Percentiles rank a stretch among this genome's conserved stretches.
These are phyloP conservation scores for Ommatoiulus sabulosus DNA, from an alignment of 2,888 invertebrate genomes.

Conservation along the genomic window DNA sequence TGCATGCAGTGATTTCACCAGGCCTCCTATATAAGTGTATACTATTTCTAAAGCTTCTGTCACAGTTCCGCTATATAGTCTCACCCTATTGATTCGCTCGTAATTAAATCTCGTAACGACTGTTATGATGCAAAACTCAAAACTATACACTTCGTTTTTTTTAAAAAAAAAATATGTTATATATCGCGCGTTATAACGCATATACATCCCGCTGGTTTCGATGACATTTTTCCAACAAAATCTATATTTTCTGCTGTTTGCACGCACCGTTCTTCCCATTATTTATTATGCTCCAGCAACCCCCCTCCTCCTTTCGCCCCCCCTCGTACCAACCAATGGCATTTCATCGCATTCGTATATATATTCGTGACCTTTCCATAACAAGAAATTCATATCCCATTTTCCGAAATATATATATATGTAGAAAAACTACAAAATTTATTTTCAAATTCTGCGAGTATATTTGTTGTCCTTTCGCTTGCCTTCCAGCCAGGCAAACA, in stretches of 20 bases:
- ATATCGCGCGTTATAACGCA: no score
- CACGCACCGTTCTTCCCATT: background rate
- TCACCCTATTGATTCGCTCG: no score
- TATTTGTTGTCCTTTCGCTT: conserved; percentile 4
- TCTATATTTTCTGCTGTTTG: background rate
- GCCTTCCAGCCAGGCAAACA: background rate
- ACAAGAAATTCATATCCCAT: background rate
- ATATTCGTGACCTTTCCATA: background rate
- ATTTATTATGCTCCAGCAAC: background rate
- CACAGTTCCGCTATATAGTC: no score
- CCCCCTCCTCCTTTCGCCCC: background rate
- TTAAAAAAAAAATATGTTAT: no score
- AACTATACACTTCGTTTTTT: no score
- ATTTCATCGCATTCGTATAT: background rate
- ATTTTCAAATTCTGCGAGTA: conserved; percentile 9
- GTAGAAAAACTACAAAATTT: background rate
- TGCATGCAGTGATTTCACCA: no score
- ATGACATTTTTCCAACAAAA: background rate
- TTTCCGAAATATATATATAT: background rate
- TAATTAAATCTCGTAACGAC: no score
- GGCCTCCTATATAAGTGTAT: no score
- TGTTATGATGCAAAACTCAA: no score
- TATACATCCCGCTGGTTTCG: conserved; percentile 7
- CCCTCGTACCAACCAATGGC: background rate
- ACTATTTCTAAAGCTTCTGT: no score